phyloP scores from a whole-genome alignment of 2,888 invertebrate species.

The Meteorus colon region DNA sequence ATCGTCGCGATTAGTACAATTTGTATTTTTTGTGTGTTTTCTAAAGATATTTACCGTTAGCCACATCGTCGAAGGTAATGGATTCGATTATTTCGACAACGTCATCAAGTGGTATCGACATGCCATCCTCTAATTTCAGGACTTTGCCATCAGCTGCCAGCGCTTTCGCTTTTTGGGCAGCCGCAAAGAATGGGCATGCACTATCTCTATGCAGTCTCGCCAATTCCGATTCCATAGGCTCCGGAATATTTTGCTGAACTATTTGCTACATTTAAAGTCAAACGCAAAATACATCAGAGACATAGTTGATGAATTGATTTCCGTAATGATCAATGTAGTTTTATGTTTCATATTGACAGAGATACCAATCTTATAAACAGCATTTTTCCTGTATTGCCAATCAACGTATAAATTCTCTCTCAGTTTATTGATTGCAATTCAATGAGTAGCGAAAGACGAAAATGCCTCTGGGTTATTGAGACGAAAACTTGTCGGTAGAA shows the following conservation, averaged over 20 bases:
- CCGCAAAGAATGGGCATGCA: conserved; percentile 64
- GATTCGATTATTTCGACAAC: conserved; percentile 74
- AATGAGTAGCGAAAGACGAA: background rate
- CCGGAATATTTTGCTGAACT: conserved; percentile 58
- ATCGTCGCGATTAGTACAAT: conserved; percentile 17
- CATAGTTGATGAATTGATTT: conserved; percentile 22
- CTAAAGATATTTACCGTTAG: conserved; percentile 69
- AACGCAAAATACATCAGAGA: conserved; percentile 41
- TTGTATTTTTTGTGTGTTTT: conserved; percentile 4
- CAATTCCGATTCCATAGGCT: conserved; percentile 62
- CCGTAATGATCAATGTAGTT: background rate
- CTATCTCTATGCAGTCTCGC: conserved; percentile 64
- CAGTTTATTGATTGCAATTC: background rate
- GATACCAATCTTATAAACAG: background rate
- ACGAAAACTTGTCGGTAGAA: background rate
- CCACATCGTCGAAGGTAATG: conserved; percentile 75
- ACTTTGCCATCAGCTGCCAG: conserved; percentile 61
- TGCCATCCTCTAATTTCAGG: conserved; percentile 68
- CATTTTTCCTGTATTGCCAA: background rate
- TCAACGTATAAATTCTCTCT: background rate
- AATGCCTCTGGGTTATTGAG: background rate
- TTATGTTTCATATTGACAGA: background rate
- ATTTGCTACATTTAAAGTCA: conserved; percentile 53
- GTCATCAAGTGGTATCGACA: conserved; percentile 69
- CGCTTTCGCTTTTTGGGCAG: conserved; percentile 62